phyloP scores from a whole-genome alignment of 2,888 invertebrate genomes.

The Aphodius granarius region DNA sequence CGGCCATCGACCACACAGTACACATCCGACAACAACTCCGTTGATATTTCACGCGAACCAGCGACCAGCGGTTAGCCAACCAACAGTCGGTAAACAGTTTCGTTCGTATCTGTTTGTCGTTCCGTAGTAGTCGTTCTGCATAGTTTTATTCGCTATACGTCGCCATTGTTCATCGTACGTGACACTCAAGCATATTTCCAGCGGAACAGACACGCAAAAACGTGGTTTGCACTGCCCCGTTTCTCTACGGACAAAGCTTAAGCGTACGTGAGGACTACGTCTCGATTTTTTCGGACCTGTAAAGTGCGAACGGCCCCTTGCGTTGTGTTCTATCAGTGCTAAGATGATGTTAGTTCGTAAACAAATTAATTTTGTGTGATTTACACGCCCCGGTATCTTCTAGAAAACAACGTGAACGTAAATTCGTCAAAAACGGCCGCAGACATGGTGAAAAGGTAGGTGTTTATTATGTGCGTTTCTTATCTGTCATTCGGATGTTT shows the following conservation, averaged over 20 bases:
- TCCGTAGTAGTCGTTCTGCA: not conserved
- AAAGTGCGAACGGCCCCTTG: not conserved
- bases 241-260: too few species aligned
- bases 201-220: not conserved
- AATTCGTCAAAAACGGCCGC: constrained; percentile 52
- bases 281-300: too few species aligned
- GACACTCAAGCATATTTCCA: not conserved
- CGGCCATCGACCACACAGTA: too few species aligned
- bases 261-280: too few species aligned
- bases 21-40: too few species aligned
- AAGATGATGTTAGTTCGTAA: constrained; percentile 23
- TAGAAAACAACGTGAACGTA: constrained; percentile 14
- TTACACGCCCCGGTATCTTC: not conserved
- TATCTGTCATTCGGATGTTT: not conserved
- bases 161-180: not conserved
- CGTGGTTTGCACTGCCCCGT: not conserved
- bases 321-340: not conserved
- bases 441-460: constrained; percentile 54
- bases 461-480: not conserved
- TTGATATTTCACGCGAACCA: too few species aligned
- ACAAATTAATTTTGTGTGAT: constrained; percentile 13
- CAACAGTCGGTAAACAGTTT: too few species aligned
- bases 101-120: too few species aligned
- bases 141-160: not conserved
- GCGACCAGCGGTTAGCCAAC: too few species aligned